These are phyloP conservation scores for Ophioderma brevispina DNA, from an alignment of 35 echinoderm and acorn worm genomes.

Conservation along the genomic window DNA sequence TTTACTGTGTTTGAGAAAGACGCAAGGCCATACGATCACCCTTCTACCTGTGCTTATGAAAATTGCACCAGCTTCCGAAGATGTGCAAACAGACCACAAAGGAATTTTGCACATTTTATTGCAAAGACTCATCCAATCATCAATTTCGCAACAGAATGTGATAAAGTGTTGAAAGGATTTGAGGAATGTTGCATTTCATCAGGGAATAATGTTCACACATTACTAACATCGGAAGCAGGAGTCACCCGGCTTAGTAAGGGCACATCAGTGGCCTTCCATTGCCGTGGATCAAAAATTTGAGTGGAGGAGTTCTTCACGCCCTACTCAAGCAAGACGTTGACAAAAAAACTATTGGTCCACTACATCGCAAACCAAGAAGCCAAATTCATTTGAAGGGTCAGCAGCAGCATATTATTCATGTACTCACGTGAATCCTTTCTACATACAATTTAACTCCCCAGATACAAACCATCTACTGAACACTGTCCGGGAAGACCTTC, in stretches of 20 bases:
- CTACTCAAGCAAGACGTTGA: conserved; percentile 6
- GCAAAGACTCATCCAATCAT: conserved; percentile 48
- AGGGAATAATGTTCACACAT: background rate
- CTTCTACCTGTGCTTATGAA: conserved; percentile 11
- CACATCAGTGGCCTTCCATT: conserved; percentile 39
- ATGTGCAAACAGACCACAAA: background rate
- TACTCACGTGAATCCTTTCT: conserved; percentile 38
- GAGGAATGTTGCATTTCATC: conserved; percentile 11
- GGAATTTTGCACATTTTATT: conserved; percentile 15
- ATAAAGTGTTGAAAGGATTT: conserved; percentile 40
- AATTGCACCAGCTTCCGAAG: background rate
- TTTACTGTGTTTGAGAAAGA: conserved; percentile 26
- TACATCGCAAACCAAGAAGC: conserved; percentile 38
- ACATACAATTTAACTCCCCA: background rate
- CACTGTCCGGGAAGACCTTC: conserved; percentile 33
- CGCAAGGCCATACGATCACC: background rate
- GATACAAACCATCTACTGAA: conserved; percentile 38
- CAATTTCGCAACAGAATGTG: conserved; percentile 41
- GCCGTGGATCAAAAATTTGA: conserved; percentile 32
- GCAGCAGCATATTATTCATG: conserved; percentile 48
- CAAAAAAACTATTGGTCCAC: conserved; percentile 17
- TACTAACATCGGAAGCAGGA: conserved; percentile 19
- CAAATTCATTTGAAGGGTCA: conserved; percentile 47
- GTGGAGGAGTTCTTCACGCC: conserved; percentile 23
- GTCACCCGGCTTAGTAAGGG: background rate